Percentiles rank a stretch among this genome's conserved stretches.
phyloP scores from a whole-genome alignment of 2,888 invertebrate species.

The Acrobasis consociella region DNA sequence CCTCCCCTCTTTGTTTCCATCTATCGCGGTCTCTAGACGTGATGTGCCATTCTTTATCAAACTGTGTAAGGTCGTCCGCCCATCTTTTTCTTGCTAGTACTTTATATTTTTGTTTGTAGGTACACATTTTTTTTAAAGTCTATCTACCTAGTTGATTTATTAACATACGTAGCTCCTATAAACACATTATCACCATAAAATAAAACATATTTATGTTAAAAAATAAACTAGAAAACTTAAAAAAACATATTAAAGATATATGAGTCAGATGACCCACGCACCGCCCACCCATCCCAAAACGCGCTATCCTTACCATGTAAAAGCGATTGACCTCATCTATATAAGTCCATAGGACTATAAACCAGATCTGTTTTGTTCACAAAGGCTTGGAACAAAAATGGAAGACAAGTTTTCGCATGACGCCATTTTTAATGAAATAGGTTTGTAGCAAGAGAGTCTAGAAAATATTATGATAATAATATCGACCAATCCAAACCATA shows the following conservation, averaged over 20 bases:
- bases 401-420: neutral
- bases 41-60: too few relatives aligned
- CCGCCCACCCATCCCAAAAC: conserved; percentile 24
- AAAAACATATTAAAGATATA: neutral
- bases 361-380: conserved; percentile 15
- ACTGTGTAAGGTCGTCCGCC: too few relatives aligned
- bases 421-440: neutral
- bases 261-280: conserved; percentile 11
- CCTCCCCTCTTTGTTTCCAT: too few relatives aligned
- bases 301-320: conserved; percentile 4
- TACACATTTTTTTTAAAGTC: too few relatives aligned
- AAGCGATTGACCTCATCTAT: conserved; percentile 11
- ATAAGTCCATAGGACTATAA: conserved; percentile 24
- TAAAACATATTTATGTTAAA: neutral
- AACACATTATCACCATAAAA: neutral
- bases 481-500: too few relatives aligned
- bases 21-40: too few relatives aligned
- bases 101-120: too few relatives aligned
- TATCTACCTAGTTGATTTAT: neutral
- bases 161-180: neutral
- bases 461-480: too few relatives aligned
- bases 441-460: neutral
- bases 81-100: too few relatives aligned
- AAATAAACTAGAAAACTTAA: neutral
- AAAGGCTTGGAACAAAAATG: conserved; percentile 8